Evolutionary conservation across 2,888 invertebrate species (phyloP).

Genomic region (Caenorhabditis imperialis): DNA sequence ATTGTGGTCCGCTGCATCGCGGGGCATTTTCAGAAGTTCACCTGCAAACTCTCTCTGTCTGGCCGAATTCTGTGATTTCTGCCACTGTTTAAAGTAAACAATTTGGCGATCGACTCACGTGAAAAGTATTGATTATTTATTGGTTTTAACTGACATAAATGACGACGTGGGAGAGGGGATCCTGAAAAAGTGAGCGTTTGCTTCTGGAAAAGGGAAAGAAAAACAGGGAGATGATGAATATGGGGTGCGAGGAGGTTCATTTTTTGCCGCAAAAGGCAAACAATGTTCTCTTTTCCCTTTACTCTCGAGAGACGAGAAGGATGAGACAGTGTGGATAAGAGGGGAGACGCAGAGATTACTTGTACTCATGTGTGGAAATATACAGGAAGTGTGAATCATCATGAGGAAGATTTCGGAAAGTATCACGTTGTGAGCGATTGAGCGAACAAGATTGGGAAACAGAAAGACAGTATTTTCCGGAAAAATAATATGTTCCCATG

Average conservation of each 20-base stretch:
- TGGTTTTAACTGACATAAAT: not conserved
- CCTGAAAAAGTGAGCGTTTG: not conserved
- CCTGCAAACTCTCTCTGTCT: not conserved
- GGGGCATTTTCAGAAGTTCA: slow-evolving; percentile 10
- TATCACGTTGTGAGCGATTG: too few species aligned
- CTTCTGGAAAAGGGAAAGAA: not conserved
- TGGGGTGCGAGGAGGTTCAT: not conserved
- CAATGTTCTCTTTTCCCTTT: slow-evolving; percentile 4
- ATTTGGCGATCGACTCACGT: too few species aligned
- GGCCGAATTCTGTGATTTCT: too few species aligned
- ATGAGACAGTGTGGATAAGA: not conserved
- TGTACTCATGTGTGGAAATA: too few species aligned
- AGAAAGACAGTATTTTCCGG: too few species aligned
- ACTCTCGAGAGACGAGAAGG: not conserved
- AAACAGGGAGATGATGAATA: too few species aligned
- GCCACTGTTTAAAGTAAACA: not conserved
- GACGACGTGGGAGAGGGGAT: not conserved
- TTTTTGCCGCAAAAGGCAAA: not conserved
- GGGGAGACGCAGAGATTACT: slow-evolving; percentile 17
- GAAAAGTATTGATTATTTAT: not conserved
- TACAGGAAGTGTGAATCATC: not conserved
- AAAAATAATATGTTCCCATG: too few species aligned
- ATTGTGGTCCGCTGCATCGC: slow-evolving; percentile 43
- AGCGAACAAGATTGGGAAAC: too few species aligned
- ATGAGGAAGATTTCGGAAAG: too few species aligned